Percentiles rank a stretch among this genome's conserved stretches.
Conservation (phyloP, 2,888 invertebrate genomes). For the Panopea generosa region DNA sequence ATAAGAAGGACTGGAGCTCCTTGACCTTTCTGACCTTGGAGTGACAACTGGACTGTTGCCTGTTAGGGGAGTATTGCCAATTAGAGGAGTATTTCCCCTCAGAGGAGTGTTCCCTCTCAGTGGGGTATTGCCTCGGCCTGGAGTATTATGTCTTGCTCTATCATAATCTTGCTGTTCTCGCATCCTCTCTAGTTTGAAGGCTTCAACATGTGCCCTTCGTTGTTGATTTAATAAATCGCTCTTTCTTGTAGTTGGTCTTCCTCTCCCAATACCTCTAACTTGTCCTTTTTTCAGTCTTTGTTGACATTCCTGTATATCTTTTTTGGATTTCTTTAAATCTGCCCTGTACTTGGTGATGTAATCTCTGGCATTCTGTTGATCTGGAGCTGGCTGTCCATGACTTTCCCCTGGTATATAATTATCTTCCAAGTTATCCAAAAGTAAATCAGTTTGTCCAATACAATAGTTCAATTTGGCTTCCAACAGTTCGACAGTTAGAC, state of each 20-base stretch:
- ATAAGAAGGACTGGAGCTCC: slow-evolving; percentile 60
- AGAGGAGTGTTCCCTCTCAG: slow-evolving; percentile 33
- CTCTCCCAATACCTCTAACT: slow-evolving; percentile 62
- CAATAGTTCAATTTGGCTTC: slow-evolving; percentile 85
- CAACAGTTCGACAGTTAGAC: slow-evolving; percentile 83
- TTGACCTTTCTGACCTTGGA: slow-evolving; percentile 52
- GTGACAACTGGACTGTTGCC: slow-evolving; percentile 54
- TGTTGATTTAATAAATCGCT: slow-evolving; percentile 68
- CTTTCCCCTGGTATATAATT: slow-evolving; percentile 51
- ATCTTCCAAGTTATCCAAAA: slow-evolving; percentile 82
- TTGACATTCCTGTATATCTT: slow-evolving; percentile 78
- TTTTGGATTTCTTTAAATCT: slow-evolving; percentile 78
- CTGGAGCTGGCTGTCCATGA: slow-evolving; percentile 20
- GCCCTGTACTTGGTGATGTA: slow-evolving; percentile 76
- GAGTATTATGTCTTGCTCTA: slow-evolving; percentile 59
- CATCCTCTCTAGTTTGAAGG: slow-evolving; percentile 81
- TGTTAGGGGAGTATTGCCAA: slow-evolving; percentile 35
- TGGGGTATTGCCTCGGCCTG: slow-evolving; percentile 51
- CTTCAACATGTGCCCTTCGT: slow-evolving; percentile 79
- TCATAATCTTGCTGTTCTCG: slow-evolving; percentile 75
- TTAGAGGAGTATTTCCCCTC: slow-evolving; percentile 56
- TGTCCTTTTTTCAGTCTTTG: slow-evolving; percentile 65
- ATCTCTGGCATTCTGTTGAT: slow-evolving; percentile 74
- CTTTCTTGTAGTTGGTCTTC: slow-evolving; percentile 70
- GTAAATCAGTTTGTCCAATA: slow-evolving; percentile 84